phyloP scores from a whole-genome alignment of 2,113 vertebrate genomes.

The Probosciger aterrimus region DNA sequence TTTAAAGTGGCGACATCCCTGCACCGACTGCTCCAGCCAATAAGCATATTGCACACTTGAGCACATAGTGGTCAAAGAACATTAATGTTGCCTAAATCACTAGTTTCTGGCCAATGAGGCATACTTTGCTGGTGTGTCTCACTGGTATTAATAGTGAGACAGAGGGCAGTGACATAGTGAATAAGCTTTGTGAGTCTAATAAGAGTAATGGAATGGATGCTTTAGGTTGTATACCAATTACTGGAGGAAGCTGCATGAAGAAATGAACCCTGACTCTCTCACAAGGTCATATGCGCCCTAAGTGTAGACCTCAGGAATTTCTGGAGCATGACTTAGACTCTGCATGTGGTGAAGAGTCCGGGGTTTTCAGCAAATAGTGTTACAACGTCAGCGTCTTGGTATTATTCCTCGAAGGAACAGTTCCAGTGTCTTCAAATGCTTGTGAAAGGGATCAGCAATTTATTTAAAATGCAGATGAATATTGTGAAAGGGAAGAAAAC shows the following conservation, averaged over 20 bases:
- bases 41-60: rapidly evolving
- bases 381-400: not conserved
- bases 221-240: not conserved
- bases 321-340: not conserved
- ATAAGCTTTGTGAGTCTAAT: not conserved
- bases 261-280: not conserved
- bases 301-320: not conserved
- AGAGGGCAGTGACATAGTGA: not conserved
- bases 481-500: not conserved
- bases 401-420: not conserved
- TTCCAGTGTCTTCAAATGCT: not conserved
- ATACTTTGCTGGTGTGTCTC: not conserved
- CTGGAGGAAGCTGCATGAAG: not conserved
- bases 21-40: not conserved
- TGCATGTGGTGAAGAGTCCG: not conserved
- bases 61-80: not conserved
- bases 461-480: not conserved
- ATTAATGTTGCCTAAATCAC: not conserved
- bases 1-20: not conserved
- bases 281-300: not conserved
- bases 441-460: not conserved
- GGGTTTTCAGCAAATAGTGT: not conserved
- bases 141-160: not conserved
- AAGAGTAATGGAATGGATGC: not conserved
- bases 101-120: not conserved